phyloP scores from a whole-genome alignment of 2,888 invertebrate genomes.

The Habroteleia sp. region DNA sequence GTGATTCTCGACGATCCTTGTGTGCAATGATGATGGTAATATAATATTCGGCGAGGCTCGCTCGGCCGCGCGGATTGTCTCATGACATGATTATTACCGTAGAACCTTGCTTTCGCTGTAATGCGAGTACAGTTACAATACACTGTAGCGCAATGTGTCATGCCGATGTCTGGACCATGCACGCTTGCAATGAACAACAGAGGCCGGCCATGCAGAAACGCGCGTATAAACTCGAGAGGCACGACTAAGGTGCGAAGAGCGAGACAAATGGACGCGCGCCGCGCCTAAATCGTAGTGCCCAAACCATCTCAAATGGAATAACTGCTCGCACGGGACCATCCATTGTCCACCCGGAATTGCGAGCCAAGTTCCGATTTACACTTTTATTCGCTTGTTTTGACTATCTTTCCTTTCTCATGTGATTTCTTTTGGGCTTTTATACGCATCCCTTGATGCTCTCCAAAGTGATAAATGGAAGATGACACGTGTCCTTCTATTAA shows the following conservation, averaged over 20 bases:
- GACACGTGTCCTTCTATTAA: slow-evolving; percentile 6
- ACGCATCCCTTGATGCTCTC: slow-evolving; percentile 5
- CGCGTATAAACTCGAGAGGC: slow-evolving; percentile 58
- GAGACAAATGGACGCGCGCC: slow-evolving; percentile 50
- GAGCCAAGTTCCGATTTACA: slow-evolving; percentile 68
- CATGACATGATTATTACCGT: slow-evolving; percentile 71
- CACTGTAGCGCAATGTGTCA: slow-evolving; percentile 76
- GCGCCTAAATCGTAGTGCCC: slow-evolving; percentile 65
- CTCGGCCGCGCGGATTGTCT: slow-evolving; percentile 69
- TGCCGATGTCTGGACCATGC: slow-evolving; percentile 75
- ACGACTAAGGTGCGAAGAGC: slow-evolving; percentile 57
- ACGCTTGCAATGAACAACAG: slow-evolving; percentile 61
- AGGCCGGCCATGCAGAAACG: slow-evolving; percentile 56
- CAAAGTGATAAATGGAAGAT: slow-evolving; percentile 14
- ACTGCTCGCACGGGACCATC: slow-evolving; percentile 56
- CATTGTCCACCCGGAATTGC: slow-evolving; percentile 68
- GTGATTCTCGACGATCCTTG: slow-evolving; percentile 46
- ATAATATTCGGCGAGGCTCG: slow-evolving; percentile 43
- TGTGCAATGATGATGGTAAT: slow-evolving; percentile 58
- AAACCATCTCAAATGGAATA: slow-evolving; percentile 46
- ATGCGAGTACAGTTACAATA: slow-evolving; percentile 72
- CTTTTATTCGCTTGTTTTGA: slow-evolving; percentile 64
- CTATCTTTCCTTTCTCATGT: slow-evolving; percentile 23
- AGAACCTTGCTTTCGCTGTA: slow-evolving; percentile 64
- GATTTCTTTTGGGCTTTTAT: slow-evolving; percentile 2